Evolutionary conservation across 2,113 vertebrate genomes (phyloP).

Genomic region (Dipodomys stephensi): DNA sequence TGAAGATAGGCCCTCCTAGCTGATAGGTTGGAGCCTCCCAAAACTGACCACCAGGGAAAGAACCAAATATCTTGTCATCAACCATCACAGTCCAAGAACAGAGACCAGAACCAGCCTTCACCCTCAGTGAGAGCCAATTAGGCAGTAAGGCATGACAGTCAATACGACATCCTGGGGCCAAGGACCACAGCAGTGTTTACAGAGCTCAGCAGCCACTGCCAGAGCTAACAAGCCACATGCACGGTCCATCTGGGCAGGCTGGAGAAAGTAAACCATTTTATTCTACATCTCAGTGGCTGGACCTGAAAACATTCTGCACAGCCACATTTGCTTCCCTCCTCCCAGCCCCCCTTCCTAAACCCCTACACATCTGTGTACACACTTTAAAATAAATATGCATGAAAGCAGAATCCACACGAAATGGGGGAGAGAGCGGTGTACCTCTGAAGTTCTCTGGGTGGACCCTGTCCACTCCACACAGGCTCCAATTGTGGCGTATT

Average conservation of each 20-base stretch:
- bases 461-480: background rate
- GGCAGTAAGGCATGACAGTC: slow-evolving; percentile 66
- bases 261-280: slow-evolving; percentile 71
- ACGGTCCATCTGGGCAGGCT: slow-evolving; percentile 64
- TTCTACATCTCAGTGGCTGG: slow-evolving; percentile 46
- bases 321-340: slow-evolving; percentile 53
- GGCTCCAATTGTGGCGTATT: background rate
- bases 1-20: background rate
- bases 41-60: background rate
- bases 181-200: slow-evolving; percentile 63
- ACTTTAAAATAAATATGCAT: slow-evolving; percentile 69
- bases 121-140: slow-evolving; percentile 46
- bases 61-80: background rate
- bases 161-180: slow-evolving; percentile 55
- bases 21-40: background rate
- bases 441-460: background rate
- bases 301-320: slow-evolving; percentile 59
- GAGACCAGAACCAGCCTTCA: background rate
- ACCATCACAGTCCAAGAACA: background rate
- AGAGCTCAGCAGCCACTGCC: slow-evolving; percentile 40
- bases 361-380: slow-evolving; percentile 77
- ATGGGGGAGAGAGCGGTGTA: too few species aligned
- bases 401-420: slow-evolving; percentile 8
- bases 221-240: slow-evolving; percentile 58
- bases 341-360: slow-evolving; percentile 53